phyloP scores from a whole-genome alignment of 2,113 vertebrate species.

The Callospermophilus lateralis region DNA sequence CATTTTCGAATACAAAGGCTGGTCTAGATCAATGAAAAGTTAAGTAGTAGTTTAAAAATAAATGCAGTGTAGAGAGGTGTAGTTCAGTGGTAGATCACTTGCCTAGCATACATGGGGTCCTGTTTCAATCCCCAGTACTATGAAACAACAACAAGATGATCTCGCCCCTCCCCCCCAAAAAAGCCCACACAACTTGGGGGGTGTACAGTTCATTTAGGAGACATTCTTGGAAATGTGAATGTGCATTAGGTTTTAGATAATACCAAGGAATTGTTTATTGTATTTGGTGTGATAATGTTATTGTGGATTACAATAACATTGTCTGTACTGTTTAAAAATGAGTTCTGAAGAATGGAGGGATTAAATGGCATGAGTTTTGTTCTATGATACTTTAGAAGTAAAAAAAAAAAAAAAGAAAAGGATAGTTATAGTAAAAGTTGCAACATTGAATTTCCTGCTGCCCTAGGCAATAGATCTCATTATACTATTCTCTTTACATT shows the following conservation, averaged over 20 bases:
- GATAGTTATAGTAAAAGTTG: neutral
- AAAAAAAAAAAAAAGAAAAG: neutral
- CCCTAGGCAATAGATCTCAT: neutral
- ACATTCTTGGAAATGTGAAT: constrained; percentile 3
- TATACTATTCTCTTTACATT: neutral
- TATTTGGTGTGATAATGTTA: constrained; percentile 36
- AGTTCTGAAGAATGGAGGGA: neutral
- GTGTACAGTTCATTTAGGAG: constrained; percentile 21
- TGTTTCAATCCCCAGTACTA: neutral
- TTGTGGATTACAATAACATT: constrained; percentile 51
- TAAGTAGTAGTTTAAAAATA: constrained; percentile 42
- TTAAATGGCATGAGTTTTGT: constrained; percentile 27
- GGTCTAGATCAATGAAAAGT: neutral
- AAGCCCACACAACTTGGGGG: neutral
- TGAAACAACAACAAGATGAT: neutral
- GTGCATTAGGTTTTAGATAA: constrained; percentile 44
- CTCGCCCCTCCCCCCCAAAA: neutral
- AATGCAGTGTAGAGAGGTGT: neutral
- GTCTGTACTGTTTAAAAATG: constrained; percentile 12
- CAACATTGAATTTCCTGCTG: constrained; percentile 41
- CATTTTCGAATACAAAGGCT: neutral
- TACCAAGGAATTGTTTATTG: neutral
- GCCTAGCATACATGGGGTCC: neutral
- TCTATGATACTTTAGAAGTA: constrained; percentile 39
- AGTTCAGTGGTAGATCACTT: neutral